A percentile compares a stretch with the other conserved stretches of the same genome.
These are phyloP conservation scores for Menidia beryllina DNA, from an alignment of 2,113 vertebrate species.

Conservation along the genomic window DNA sequence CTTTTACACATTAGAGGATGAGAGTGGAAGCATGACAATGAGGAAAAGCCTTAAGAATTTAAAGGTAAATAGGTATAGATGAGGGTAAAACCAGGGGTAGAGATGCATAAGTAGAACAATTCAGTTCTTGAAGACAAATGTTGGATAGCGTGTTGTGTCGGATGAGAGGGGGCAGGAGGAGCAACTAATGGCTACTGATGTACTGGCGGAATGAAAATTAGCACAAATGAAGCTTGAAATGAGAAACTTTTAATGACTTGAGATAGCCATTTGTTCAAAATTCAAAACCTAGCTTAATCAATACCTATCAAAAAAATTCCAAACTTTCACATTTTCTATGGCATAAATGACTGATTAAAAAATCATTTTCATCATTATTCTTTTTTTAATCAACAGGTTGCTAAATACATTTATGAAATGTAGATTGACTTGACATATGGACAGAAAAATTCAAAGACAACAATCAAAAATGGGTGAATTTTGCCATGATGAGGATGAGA, in stretches of 20 bases:
- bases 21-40: slow-evolving; percentile 34
- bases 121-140: not conserved
- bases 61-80: slow-evolving; percentile 2
- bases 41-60: slow-evolving; percentile 7
- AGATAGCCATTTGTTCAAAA: slow-evolving; percentile 26
- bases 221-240: slow-evolving; percentile 60
- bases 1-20: slow-evolving; percentile 33
- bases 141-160: slow-evolving; percentile 13
- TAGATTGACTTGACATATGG: slow-evolving; percentile 16
- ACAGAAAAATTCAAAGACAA: slow-evolving; percentile 48
- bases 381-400: slow-evolving; percentile 22
- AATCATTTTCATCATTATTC: not conserved
- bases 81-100: slow-evolving; percentile 25
- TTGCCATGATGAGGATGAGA: slow-evolving; percentile 46
- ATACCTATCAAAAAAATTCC: not conserved
- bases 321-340: no score
- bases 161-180: slow-evolving; percentile 26
- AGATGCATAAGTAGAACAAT: slow-evolving; percentile 20
- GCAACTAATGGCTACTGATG: slow-evolving; percentile 51
- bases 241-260: slow-evolving; percentile 30
- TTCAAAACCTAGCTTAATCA: slow-evolving; percentile 26
- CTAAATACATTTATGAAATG: slow-evolving; percentile 14
- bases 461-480: slow-evolving; percentile 62
- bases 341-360: no score
- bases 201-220: slow-evolving; percentile 48